A percentile compares a stretch with the other conserved stretches of the same genome.
Conservation (phyloP, 2,888 invertebrate genomes). For the Drosophila acutilabella region DNA sequence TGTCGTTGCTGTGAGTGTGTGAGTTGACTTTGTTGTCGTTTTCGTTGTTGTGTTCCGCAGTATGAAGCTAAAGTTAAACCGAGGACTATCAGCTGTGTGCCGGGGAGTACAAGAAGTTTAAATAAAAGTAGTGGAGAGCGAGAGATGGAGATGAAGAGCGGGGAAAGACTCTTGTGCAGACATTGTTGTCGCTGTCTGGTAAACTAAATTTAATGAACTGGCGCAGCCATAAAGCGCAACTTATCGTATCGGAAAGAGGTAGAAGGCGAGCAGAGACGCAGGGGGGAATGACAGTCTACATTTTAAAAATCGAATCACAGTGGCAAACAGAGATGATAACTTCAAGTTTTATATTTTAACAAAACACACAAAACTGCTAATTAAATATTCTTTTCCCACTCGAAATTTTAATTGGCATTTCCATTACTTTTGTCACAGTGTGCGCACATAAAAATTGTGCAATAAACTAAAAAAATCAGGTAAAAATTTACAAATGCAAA, state of each 20-base stretch:
- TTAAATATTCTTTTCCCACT: neutral
- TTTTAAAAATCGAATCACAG: constrained; percentile 4
- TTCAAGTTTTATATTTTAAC: neutral
- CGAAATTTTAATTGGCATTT: neutral
- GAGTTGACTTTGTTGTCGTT: constrained; percentile 13
- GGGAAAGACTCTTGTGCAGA: constrained; percentile 50
- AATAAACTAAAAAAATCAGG: constrained; percentile 60
- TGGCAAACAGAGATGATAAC: constrained; percentile 7
- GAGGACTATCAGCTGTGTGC: constrained; percentile 19
- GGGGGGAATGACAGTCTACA: constrained; percentile 15
- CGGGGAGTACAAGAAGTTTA: constrained; percentile 8
- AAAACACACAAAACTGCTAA: neutral
- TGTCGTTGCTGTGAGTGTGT: constrained; percentile 11
- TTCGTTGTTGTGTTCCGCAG: constrained; percentile 57
- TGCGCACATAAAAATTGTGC: constrained; percentile 61
- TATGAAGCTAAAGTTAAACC: constrained; percentile 48
- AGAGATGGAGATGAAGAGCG: constrained; percentile 5
- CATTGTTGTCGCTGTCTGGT: constrained; percentile 77
- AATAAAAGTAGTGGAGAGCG: neutral
- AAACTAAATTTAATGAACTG: constrained; percentile 80
- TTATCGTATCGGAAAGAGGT: constrained; percentile 52
- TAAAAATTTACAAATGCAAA: constrained; percentile 68
- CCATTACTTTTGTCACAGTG: constrained; percentile 36
- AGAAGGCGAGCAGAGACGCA: no score
- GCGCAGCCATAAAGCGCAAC: constrained; percentile 76